Conservation (phyloP, 1,140 invertebrate genomes). For the Metaphire vulgaris region DNA sequence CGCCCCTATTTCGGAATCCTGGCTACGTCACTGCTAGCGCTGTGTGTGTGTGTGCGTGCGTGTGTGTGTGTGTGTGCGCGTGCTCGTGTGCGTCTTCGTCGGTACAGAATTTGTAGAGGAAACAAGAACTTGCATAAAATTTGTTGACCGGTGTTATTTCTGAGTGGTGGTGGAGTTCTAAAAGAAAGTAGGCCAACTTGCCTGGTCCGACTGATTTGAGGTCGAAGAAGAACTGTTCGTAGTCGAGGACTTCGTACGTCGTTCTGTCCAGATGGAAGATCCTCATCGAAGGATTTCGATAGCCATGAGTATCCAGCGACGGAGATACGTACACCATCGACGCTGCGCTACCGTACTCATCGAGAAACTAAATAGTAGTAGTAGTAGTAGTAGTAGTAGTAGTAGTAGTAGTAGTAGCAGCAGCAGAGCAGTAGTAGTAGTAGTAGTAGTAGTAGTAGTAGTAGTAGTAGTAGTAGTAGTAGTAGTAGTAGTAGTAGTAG, state of each 20-base stretch:
- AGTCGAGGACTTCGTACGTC: constrained; percentile 7
- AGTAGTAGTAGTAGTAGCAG: background rate
- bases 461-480: background rate
- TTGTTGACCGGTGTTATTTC: too few species aligned
- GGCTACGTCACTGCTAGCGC: too few species aligned
- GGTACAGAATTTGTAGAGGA: too few species aligned
- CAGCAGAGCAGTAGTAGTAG: background rate
- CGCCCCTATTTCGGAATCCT: too few species aligned
- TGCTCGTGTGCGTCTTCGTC: too few species aligned
- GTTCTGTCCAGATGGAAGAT: background rate
- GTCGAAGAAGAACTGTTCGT: background rate
- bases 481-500: background rate
- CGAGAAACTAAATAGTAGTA: background rate
- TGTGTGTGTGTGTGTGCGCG: too few species aligned
- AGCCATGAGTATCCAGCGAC: background rate
- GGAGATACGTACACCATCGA: background rate
- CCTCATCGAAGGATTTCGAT: constrained; percentile 3
- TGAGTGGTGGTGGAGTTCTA: too few species aligned
- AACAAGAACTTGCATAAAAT: too few species aligned
- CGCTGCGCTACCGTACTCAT: background rate
- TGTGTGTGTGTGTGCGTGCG: too few species aligned
- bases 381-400: background rate
- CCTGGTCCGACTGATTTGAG: background rate
- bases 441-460: background rate
- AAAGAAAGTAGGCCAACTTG: too few species aligned